phyloP scores from a whole-genome alignment of 2,797 vertebrate species.

The Cryptoprocta ferox region DNA sequence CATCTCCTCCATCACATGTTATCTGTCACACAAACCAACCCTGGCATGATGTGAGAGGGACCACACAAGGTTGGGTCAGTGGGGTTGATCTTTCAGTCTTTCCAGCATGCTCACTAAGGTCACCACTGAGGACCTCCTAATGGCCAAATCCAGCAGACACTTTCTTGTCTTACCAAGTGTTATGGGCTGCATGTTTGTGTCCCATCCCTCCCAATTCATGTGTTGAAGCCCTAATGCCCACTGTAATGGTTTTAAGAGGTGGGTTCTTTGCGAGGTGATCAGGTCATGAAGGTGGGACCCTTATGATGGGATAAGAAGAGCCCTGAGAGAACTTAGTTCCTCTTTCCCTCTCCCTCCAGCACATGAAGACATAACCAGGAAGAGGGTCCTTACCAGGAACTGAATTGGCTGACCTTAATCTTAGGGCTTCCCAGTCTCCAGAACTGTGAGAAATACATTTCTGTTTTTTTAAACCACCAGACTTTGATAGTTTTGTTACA shows the following conservation, averaged over 20 bases:
- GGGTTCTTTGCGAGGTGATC: background rate
- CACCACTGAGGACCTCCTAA: background rate
- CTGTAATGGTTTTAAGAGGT: background rate
- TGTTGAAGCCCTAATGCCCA: background rate
- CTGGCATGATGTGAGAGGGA: background rate
- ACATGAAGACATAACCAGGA: background rate
- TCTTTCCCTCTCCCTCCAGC: background rate
- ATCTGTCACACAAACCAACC: background rate
- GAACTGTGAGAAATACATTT: background rate
- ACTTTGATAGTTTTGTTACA: background rate
- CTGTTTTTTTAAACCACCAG: background rate
- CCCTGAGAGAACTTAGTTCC: background rate
- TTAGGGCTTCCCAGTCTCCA: background rate
- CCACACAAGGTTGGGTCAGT: too few species aligned
- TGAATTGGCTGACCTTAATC: background rate
- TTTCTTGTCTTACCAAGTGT: background rate
- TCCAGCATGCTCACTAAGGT: background rate
- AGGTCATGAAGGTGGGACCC: background rate
- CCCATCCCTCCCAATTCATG: background rate
- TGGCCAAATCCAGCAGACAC: background rate
- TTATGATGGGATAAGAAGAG: background rate
- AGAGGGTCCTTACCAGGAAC: background rate
- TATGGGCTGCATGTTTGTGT: too few species aligned
- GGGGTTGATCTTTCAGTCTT: background rate
- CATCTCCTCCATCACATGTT: too few species aligned